Evolutionary conservation across 2,797 vertebrate species (phyloP).

Genomic region (Vespertilio murinus): DNA sequence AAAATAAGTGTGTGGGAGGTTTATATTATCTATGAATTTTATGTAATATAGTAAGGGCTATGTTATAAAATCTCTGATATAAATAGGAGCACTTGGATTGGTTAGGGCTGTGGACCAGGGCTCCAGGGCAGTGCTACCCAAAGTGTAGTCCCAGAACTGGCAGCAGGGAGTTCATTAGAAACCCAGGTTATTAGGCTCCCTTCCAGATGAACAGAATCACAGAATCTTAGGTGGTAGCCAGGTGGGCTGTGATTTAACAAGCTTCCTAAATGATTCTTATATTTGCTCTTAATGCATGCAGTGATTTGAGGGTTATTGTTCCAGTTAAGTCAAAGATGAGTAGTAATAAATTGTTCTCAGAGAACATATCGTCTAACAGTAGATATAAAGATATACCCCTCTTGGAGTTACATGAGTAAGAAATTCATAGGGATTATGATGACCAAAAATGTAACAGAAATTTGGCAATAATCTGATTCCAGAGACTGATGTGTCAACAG

Average conservation of each 20-base stretch:
- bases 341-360: constrained; percentile 50
- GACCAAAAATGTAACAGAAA: constrained; percentile 14
- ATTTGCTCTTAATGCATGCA: background rate
- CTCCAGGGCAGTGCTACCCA: background rate
- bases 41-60: background rate
- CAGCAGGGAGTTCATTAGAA: background rate
- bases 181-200: background rate
- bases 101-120: background rate
- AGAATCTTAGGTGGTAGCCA: background rate
- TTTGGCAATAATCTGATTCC: constrained; percentile 32
- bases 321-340: constrained; percentile 3
- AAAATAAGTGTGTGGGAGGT: background rate
- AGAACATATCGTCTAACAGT: constrained; percentile 30
- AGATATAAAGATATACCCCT: constrained; percentile 32
- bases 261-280: constrained; percentile 16
- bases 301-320: constrained; percentile 38
- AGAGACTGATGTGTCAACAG: constrained; percentile 37
- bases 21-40: constrained; percentile 45
- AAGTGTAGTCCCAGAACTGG: background rate
- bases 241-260: constrained; percentile 15
- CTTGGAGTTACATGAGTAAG: constrained; percentile 53
- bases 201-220: background rate
- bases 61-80: background rate
- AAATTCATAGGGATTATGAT: constrained; percentile 46
- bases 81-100: background rate